Percentiles rank a stretch among this genome's conserved stretches.
phyloP scores from a whole-genome alignment of 2,888 invertebrate genomes.

The Troides oblongomaculatus region DNA sequence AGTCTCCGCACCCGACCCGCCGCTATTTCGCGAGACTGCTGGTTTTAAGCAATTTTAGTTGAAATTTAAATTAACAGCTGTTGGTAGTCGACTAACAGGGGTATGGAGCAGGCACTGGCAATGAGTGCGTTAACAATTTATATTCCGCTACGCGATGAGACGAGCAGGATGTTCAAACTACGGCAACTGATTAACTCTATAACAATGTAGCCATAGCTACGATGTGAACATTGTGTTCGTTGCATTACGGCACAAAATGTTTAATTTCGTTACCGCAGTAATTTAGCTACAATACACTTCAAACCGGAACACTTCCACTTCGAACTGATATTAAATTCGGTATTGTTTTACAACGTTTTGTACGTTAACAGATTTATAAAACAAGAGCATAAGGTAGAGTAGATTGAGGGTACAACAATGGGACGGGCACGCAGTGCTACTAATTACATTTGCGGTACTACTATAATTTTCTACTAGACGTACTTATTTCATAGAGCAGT shows the following conservation, averaged over 20 bases:
- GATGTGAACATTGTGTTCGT: too few relatives aligned
- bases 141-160: neutral
- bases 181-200: too few relatives aligned
- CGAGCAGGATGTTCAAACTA: too few relatives aligned
- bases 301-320: too few relatives aligned
- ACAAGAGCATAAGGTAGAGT: neutral
- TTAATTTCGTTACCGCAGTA: too few relatives aligned
- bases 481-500: slow-evolving; percentile 18
- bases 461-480: slow-evolving; percentile 27
- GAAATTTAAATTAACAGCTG: slow-evolving; percentile 28
- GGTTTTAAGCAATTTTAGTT: slow-evolving; percentile 20
- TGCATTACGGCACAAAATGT: too few relatives aligned
- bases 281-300: too few relatives aligned
- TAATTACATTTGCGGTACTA: slow-evolving; percentile 29
- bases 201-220: too few relatives aligned
- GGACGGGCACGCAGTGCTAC: slow-evolving; percentile 3
- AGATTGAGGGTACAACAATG: neutral
- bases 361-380: neutral
- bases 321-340: too few relatives aligned
- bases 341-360: too few relatives aligned
- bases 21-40: slow-evolving; percentile 11
- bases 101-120: slow-evolving; percentile 15
- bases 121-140: neutral
- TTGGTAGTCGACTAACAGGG: slow-evolving; percentile 2
- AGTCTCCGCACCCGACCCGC: slow-evolving; percentile 7